These are phyloP conservation scores for Leucophenga varia DNA, from an alignment of 1,140 invertebrate genomes.

Conservation along the genomic window DNA sequence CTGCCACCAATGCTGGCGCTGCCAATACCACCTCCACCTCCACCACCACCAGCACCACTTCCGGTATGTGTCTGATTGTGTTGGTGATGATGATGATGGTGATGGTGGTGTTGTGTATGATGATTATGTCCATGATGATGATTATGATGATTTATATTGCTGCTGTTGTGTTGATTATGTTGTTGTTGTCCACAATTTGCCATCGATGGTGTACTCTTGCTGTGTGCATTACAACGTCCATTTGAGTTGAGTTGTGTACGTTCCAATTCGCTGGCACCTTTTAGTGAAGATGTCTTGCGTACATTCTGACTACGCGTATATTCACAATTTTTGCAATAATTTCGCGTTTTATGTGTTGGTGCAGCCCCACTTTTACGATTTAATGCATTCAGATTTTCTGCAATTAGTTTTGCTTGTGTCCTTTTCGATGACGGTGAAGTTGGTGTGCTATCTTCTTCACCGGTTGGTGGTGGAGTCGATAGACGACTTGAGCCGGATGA, in stretches of 20 bases:
- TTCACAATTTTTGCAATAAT: conserved; percentile 36
- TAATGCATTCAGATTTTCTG: conserved; percentile 36
- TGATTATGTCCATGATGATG: conserved; percentile 19
- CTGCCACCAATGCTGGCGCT: conserved; percentile 42
- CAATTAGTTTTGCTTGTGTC: conserved; percentile 37
- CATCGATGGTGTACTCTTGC: conserved; percentile 44
- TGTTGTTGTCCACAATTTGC: conserved; percentile 15
- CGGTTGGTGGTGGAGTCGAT: conserved; percentile 49
- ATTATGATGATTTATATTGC: conserved; percentile 10
- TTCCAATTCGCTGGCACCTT: conserved; percentile 35
- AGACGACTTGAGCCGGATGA: conserved; percentile 41
- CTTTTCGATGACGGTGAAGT: conserved; percentile 40
- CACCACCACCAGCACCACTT: not conserved
- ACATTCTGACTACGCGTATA: conserved; percentile 30
- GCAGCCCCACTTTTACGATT: conserved; percentile 14
- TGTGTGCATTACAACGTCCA: conserved; percentile 4
- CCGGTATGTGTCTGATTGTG: conserved; percentile 23
- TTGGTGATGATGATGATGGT: conserved; percentile 22
- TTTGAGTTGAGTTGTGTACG: conserved; percentile 4
- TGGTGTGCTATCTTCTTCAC: conserved; percentile 47
- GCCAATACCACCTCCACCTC: conserved; percentile 22
- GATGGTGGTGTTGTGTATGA: conserved; percentile 12
- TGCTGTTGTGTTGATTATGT: conserved; percentile 15
- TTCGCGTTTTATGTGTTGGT: conserved; percentile 14
- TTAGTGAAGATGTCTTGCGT: conserved; percentile 45